phyloP scores from a whole-genome alignment of 2,113 vertebrate species.

The Pseudopodoces humilis region DNA sequence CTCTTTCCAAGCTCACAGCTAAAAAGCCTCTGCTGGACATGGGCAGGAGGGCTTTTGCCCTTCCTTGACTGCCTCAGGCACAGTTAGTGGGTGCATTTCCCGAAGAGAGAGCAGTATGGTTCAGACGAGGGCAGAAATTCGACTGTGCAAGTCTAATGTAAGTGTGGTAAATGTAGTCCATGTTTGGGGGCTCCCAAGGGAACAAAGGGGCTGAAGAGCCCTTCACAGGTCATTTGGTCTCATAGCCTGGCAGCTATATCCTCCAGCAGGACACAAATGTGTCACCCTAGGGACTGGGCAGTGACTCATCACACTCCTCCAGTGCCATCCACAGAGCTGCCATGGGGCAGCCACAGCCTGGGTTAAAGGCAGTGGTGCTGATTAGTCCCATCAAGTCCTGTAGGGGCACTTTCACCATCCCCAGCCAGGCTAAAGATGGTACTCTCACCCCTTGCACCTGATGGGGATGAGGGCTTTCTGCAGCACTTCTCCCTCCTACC shows the following conservation, averaged over 20 bases:
- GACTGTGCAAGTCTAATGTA: neutral
- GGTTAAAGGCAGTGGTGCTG: neutral
- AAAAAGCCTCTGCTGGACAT: neutral
- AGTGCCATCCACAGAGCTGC: neutral
- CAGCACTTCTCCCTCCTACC: neutral
- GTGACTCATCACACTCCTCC: neutral
- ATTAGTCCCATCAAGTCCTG: neutral
- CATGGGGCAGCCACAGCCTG: neutral
- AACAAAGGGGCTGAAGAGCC: neutral
- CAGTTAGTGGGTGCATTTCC: neutral
- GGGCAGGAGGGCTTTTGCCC: neutral
- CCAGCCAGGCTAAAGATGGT: neutral
- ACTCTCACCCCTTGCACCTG: neutral
- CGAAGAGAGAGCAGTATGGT: neutral
- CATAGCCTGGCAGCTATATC: neutral
- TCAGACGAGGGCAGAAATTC: neutral
- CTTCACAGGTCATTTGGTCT: neutral
- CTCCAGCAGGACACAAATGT: neutral
- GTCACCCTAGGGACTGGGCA: neutral
- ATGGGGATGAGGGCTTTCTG: neutral
- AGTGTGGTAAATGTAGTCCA: neutral
- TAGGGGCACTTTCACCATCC: neutral
- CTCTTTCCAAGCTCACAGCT: conserved; percentile 13
- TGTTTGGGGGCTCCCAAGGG: neutral
- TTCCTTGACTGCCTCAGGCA: neutral